Evolutionary conservation across 2,888 invertebrate genomes (phyloP).

Genomic region (Scaptomyza tumidula): DNA sequence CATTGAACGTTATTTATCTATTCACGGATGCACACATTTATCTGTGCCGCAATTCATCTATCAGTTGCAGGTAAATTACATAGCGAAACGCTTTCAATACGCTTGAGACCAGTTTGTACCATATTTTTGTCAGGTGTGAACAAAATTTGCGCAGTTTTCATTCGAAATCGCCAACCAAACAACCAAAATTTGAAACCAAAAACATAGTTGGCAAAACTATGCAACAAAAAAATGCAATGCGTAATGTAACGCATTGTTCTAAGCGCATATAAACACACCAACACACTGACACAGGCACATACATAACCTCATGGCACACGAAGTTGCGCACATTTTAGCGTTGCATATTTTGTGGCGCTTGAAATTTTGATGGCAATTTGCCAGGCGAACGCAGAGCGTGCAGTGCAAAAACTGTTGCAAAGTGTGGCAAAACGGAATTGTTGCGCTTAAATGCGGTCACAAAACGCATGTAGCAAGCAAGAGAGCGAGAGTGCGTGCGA

Average conservation of each 20-base stretch:
- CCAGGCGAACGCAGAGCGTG: slow-evolving; percentile 62
- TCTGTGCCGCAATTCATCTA: slow-evolving; percentile 12
- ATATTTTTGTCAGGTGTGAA: slow-evolving; percentile 56
- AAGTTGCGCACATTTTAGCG: slow-evolving; percentile 63
- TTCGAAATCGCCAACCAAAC: slow-evolving; percentile 35
- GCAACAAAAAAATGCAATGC: slow-evolving; percentile 15
- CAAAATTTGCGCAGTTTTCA: slow-evolving; percentile 56
- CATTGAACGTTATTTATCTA: background rate
- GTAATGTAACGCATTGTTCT: slow-evolving; percentile 42
- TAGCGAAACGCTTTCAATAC: slow-evolving; percentile 42
- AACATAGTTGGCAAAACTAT: slow-evolving; percentile 5
- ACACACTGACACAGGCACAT: slow-evolving; percentile 3
- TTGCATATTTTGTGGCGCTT: slow-evolving; percentile 78
- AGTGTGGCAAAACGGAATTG: slow-evolving; percentile 57
- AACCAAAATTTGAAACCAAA: background rate
- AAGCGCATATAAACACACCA: slow-evolving; percentile 8
- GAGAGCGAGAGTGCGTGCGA: background rate
- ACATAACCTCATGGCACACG: slow-evolving; percentile 18
- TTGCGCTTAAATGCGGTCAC: slow-evolving; percentile 65
- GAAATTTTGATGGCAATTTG: slow-evolving; percentile 80
- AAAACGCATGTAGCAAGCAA: slow-evolving; percentile 14
- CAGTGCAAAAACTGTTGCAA: slow-evolving; percentile 32
- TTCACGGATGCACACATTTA: background rate
- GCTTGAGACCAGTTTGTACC: slow-evolving; percentile 20
- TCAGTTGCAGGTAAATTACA: slow-evolving; percentile 39